phyloP scores from a whole-genome alignment of 1,140 invertebrate species.

The Ceratosolen fusciceps region DNA sequence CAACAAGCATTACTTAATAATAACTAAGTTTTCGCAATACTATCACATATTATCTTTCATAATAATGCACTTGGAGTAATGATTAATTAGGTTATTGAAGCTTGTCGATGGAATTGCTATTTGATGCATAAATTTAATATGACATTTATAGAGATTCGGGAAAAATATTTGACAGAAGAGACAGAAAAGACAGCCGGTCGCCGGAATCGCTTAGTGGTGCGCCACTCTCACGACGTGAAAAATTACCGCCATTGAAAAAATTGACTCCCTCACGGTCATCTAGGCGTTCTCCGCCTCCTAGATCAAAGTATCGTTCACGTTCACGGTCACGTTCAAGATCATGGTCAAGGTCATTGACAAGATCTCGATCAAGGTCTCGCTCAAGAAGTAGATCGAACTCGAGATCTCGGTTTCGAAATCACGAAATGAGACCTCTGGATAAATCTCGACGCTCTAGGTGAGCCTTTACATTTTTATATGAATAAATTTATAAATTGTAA shows the following conservation, averaged over 20 bases:
- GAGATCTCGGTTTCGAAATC: constrained; percentile 55
- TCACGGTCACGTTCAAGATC: constrained; percentile 54
- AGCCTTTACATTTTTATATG: too few species aligned
- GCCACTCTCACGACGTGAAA: constrained; percentile 50
- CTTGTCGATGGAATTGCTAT: not conserved
- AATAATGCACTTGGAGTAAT: too few species aligned
- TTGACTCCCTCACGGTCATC: constrained; percentile 44
- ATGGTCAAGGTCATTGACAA: constrained; percentile 53
- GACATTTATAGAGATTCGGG: constrained; percentile 24
- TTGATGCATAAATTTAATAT: too few species aligned
- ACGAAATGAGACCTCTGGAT: constrained; percentile 51
- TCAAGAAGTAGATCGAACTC: constrained; percentile 56
- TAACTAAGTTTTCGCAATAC: too few species aligned
- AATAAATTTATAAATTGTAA: too few species aligned
- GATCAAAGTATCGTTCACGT: constrained; percentile 49
- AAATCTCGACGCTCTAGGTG: constrained; percentile 58
- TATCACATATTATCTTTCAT: too few species aligned
- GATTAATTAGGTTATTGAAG: too few species aligned
- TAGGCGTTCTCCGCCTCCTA: constrained; percentile 48
- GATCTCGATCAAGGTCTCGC: constrained; percentile 52
- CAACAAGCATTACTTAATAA: not conserved
- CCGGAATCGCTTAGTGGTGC: constrained; percentile 15
- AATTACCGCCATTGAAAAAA: constrained; percentile 51
- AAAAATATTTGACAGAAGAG: constrained; percentile 30
- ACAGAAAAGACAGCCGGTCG: constrained; percentile 36